These are phyloP conservation scores for Drosophila cracens DNA, from an alignment of 2,888 invertebrate genomes.

Conservation along the genomic window DNA sequence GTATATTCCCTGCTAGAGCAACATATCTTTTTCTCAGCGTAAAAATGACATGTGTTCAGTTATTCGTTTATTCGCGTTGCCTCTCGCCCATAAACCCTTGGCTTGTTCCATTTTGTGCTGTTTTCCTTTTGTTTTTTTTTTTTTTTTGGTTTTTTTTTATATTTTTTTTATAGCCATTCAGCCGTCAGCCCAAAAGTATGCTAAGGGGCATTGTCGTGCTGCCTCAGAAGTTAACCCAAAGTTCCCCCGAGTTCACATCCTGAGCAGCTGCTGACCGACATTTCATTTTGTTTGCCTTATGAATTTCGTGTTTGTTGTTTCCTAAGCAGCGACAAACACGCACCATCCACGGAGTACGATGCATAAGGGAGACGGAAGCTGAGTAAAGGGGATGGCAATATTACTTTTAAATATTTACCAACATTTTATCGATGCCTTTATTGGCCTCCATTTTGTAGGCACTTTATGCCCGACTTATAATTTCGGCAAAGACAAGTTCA, in stretches of 20 bases:
- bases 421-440: slow-evolving; percentile 43
- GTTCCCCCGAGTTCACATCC: slow-evolving; percentile 30
- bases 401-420: slow-evolving; percentile 52
- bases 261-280: slow-evolving; percentile 56
- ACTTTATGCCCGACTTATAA: slow-evolving; percentile 5
- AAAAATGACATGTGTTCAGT: neutral
- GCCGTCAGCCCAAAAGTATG: slow-evolving; percentile 45
- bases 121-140: neutral
- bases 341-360: slow-evolving; percentile 11
- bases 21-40: neutral
- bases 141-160: slow-evolving; percentile 7
- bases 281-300: slow-evolving; percentile 55
- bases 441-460: neutral
- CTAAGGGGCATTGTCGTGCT: slow-evolving; percentile 41
- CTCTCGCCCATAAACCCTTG: neutral
- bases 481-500: slow-evolving; percentile 1
- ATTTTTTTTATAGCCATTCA: slow-evolving; percentile 3
- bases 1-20: neutral
- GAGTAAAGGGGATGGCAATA: neutral
- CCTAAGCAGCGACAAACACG: slow-evolving; percentile 52
- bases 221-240: slow-evolving; percentile 27
- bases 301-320: slow-evolving; percentile 55
- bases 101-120: neutral
- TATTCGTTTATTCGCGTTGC: neutral
- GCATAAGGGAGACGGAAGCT: neutral